These are phyloP conservation scores for Drosophila helvetica DNA, from an alignment of 2,888 invertebrate species.

Conservation along the genomic window DNA sequence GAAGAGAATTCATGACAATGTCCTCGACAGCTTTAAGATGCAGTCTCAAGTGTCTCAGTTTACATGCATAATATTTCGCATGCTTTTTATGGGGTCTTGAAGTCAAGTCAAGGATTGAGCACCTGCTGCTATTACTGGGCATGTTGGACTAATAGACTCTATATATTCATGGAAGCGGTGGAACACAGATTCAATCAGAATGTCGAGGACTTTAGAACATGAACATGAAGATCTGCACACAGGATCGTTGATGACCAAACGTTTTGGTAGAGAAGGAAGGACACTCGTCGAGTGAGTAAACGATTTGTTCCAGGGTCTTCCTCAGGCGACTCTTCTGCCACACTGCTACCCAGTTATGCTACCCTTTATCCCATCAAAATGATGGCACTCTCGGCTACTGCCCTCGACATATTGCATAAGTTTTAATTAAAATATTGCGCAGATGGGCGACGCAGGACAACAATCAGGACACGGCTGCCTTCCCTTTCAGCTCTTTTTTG, in stretches of 20 bases:
- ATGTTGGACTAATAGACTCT: not conserved
- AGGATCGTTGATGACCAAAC: too few species aligned
- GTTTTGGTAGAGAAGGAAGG: too few species aligned
- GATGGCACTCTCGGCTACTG: constrained; percentile 4
- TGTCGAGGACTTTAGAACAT: too few species aligned
- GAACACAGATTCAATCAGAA: not conserved
- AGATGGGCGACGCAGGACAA: constrained; percentile 33
- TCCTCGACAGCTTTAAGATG: constrained; percentile 31
- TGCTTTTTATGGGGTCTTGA: constrained; percentile 15
- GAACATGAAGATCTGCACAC: not conserved
- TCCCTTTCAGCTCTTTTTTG: constrained; percentile 9
- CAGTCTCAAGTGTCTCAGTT: constrained; percentile 30
- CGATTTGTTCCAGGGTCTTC: not conserved
- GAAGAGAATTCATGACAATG: constrained; percentile 49
- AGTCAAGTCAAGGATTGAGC: constrained; percentile 1
- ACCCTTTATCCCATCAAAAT: not conserved
- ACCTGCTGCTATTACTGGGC: not conserved
- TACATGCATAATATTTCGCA: constrained; percentile 29
- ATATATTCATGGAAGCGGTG: not conserved
- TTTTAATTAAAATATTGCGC: constrained; percentile 82
- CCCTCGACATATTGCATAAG: constrained; percentile 64
- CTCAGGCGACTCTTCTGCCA: not conserved
- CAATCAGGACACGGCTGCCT: constrained; percentile 38
- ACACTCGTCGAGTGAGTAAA: too few species aligned
- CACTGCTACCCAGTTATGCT: constrained; percentile 1